Base-by-base conservation (phyloP, 2,797 vertebrate genomes). In the Macroramphosus scolopax region DNA sequence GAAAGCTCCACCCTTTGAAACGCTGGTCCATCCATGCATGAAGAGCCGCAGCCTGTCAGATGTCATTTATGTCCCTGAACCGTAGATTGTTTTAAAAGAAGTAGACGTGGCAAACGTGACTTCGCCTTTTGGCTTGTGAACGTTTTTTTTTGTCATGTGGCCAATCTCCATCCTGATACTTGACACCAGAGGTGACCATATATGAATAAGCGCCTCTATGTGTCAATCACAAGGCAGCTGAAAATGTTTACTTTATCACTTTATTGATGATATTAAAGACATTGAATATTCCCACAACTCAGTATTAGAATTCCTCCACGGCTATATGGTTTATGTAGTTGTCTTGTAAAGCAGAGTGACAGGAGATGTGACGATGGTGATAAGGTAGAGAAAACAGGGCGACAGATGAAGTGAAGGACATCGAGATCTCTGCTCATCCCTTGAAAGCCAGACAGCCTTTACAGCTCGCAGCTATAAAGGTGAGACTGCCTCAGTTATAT, bases 31-130 rank as follows among this genome's bases (percentile, higher is more conserved):
- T 45, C 32, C 56, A 41, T 43, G 56, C 64, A 53, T 69, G 42
- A 66, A 34, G 55, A 67, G 37, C 63, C 49, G 60, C 49, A 33
- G 52, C 57, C 41, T 67, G 63, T 68, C 75, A 63, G 41, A 64
- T 57, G 41, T 15, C 26, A 48, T 75, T 69, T 72, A 34, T 37
- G 36, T 73, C 25, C 32, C 28, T 4, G 40, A 59, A 62, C 42
- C 14, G 20, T 22, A n/a, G n/a, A n/a, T n/a, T n/a, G n/a, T n/a
- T n/a, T n/a, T n/a, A n/a, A n/a, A n/a, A n/a, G n/a, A n/a, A n/a
- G n/a, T n/a, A n/a, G n/a, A n/a, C n/a, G n/a, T n/a, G n/a, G n/a
- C n/a, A n/a, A n/a, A n/a, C n/a, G n/a, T n/a, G n/a, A n/a, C n/a
- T n/a, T n/a, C n/a, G n/a, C n/a, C n/a, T n/a, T n/a, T n/a, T n/a